Percentiles rank a stretch among this genome's conserved stretches.
phyloP scores from a whole-genome alignment of 2,113 vertebrate species.

The Fregata magnificens region DNA sequence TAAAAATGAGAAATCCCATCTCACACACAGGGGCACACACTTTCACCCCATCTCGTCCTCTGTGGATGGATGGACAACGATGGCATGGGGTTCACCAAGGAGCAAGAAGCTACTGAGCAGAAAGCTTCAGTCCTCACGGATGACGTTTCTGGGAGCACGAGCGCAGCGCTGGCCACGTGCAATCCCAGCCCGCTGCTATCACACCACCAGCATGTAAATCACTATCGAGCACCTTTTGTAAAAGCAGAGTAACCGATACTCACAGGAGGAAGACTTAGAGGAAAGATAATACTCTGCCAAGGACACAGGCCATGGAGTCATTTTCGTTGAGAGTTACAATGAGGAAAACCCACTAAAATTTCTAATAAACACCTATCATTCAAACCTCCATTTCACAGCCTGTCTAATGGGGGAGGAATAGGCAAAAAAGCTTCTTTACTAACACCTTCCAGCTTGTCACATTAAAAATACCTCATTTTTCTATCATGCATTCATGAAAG shows the following conservation, averaged over 20 bases:
- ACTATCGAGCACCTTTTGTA: not conserved
- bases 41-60: not conserved
- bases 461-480: not conserved
- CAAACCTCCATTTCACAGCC: not conserved
- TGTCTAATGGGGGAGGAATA: not conserved
- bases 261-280: not conserved
- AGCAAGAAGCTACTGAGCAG: not conserved
- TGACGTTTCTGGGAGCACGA: rapidly evolving
- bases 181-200: not conserved
- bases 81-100: not conserved
- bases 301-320: rapidly evolving
- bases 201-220: not conserved
- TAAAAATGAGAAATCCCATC: not conserved
- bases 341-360: not conserved
- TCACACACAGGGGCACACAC: not conserved
- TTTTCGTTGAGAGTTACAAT: not conserved
- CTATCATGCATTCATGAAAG: not conserved
- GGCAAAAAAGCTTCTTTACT: not conserved
- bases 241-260: not conserved
- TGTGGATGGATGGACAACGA: not conserved
- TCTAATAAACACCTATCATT: not conserved
- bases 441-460: not conserved
- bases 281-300: not conserved
- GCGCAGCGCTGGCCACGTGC: not conserved
- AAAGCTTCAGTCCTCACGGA: not conserved